Percentiles rank a stretch among this genome's conserved stretches.
phyloP scores from a whole-genome alignment of 2,888 invertebrate genomes.

The Mythimna vitellina region DNA sequence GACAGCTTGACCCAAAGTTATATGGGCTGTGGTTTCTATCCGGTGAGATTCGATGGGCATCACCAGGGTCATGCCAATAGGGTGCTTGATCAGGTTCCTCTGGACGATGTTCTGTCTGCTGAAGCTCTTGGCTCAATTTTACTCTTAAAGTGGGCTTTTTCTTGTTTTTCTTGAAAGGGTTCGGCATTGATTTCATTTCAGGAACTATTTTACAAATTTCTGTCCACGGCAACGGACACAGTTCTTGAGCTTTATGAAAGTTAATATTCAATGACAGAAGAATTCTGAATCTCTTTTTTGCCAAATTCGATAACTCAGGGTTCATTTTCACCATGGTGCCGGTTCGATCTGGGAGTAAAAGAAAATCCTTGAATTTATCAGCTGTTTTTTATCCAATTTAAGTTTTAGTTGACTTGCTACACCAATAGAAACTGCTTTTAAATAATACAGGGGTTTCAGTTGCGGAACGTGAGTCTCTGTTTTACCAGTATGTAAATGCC shows the following conservation, averaged over 20 bases:
- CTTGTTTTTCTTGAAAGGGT: not conserved
- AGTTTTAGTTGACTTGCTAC: not conserved
- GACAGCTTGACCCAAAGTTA: not conserved
- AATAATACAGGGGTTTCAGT: not conserved
- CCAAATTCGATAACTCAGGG: not conserved
- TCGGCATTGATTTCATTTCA: not conserved
- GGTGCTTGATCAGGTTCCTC: not conserved
- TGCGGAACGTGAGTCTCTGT: not conserved
- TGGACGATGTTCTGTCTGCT: not conserved
- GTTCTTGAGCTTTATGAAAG: conserved; percentile 18
- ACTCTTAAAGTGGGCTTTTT: not conserved
- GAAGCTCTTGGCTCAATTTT: not conserved
- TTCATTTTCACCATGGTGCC: conserved; percentile 28
- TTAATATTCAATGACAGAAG: conserved; percentile 31
- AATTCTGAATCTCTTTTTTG: conserved; percentile 8
- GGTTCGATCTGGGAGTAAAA: conserved; percentile 55
- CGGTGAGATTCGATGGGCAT: not conserved
- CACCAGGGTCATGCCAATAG: not conserved
- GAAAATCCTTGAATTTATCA: conserved; percentile 46
- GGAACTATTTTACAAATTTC: conserved; percentile 18
- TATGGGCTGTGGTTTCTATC: not conserved
- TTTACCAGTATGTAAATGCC: not conserved
- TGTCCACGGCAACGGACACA: conserved; percentile 23
- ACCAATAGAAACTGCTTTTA: not conserved
- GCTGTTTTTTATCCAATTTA: conserved; percentile 14